Evolutionary conservation across 2,888 invertebrate species (phyloP).

Genomic region (Hartigia nigra): DNA sequence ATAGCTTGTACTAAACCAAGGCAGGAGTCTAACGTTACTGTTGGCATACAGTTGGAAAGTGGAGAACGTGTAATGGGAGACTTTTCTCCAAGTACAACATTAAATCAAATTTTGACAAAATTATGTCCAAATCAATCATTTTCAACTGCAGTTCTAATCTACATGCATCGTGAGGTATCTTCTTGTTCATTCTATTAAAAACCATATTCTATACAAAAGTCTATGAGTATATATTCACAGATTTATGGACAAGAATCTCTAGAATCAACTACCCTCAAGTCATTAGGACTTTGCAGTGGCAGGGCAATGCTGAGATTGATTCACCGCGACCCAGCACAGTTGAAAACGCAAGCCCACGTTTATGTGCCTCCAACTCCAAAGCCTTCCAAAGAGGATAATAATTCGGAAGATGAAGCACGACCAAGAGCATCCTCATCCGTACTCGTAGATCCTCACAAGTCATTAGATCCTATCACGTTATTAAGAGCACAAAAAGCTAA

Average conservation of each 20-base stretch:
- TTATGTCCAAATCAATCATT: constrained; percentile 69
- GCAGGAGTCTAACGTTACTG: constrained; percentile 74
- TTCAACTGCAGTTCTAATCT: constrained; percentile 50
- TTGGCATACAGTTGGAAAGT: constrained; percentile 82
- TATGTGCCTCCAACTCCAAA: constrained; percentile 67
- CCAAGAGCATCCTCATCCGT: background rate
- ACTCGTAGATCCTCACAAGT: background rate
- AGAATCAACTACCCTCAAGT: constrained; percentile 77
- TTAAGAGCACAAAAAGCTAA: background rate
- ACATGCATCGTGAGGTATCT: constrained; percentile 57
- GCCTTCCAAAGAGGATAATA: constrained; percentile 21
- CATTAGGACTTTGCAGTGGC: constrained; percentile 82
- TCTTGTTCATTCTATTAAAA: background rate
- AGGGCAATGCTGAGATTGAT: constrained; percentile 79
- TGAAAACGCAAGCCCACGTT: constrained; percentile 79
- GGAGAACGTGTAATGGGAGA: constrained; percentile 74
- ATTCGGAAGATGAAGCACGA: background rate
- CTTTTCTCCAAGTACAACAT: constrained; percentile 70
- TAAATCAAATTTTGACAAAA: constrained; percentile 71
- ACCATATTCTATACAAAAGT: background rate
- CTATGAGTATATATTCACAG: constrained; percentile 30
- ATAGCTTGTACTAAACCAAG: constrained; percentile 75
- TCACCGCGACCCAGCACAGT: constrained; percentile 74
- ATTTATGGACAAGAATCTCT: constrained; percentile 77
- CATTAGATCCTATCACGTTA: background rate